Conservation (phyloP, 2,888 invertebrate species). For the Cataglyphis altisquamis region DNA sequence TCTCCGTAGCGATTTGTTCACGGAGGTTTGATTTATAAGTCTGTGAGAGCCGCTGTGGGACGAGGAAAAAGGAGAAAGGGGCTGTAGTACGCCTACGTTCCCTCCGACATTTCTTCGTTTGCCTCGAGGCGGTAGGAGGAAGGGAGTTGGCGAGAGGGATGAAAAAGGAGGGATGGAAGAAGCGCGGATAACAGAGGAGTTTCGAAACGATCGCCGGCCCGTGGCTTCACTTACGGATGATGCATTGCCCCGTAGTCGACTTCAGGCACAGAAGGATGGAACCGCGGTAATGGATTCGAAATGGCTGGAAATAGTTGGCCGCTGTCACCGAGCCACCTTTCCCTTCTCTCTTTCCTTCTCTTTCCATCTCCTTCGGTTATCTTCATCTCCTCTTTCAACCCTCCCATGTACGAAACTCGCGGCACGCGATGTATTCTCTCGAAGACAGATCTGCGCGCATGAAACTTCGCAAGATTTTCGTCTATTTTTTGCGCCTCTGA, state of each 20-base stretch:
- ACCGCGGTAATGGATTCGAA: conserved; percentile 81
- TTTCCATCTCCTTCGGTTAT: conserved; percentile 25
- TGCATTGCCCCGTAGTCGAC: conserved; percentile 81
- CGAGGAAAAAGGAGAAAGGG: conserved; percentile 50
- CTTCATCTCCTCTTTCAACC: conserved; percentile 27
- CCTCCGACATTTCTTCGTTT: conserved; percentile 51
- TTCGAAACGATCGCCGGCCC: conserved; percentile 70
- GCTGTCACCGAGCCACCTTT: conserved; percentile 76
- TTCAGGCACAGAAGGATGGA: conserved; percentile 78
- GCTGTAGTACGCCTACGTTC: conserved; percentile 39
- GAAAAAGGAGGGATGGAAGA: conserved; percentile 53
- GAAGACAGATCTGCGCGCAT: conserved; percentile 25
- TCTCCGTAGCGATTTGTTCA: conserved; percentile 80
- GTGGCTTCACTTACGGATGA: conserved; percentile 81
- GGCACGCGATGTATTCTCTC: conserved; percentile 45
- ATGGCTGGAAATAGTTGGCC: conserved; percentile 78
- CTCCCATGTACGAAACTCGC: conserved; percentile 15
- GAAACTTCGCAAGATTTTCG: conserved; percentile 44
- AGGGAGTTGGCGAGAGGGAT: conserved; percentile 37
- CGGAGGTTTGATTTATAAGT: conserved; percentile 83
- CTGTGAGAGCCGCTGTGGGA: conserved; percentile 72
- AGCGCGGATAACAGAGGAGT: conserved; percentile 53
- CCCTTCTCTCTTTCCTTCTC: conserved; percentile 61
- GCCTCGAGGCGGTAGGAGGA: conserved; percentile 35
- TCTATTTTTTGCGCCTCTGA: conserved; percentile 32